Conservation (phyloP, 2,113 vertebrate genomes). For the Greenwoodochromis staneri region DNA sequence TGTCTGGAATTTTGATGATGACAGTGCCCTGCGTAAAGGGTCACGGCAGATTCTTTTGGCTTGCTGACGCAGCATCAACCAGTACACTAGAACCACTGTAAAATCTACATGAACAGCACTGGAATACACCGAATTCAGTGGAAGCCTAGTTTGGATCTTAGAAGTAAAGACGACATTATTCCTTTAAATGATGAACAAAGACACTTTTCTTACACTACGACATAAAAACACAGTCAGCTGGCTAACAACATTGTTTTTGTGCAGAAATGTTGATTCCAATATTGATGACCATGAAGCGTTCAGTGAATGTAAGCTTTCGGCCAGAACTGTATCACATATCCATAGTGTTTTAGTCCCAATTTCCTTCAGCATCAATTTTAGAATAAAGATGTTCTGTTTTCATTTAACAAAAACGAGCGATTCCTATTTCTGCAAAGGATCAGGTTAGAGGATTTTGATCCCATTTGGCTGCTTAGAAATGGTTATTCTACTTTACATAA, state of each 20-base stretch:
- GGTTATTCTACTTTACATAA: not conserved
- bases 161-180: fast-evolving
- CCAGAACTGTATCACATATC: not conserved
- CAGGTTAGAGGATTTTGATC: not conserved
- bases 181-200: not conserved
- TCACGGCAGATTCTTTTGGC: not conserved
- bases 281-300: not conserved
- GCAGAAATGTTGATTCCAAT: not conserved
- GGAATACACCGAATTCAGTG: not conserved
- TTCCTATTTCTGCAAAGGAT: not conserved
- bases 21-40: not conserved
- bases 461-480: not conserved
- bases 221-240: not conserved
- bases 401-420: not conserved
- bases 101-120: not conserved
- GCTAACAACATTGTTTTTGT: not conserved
- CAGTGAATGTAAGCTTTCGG: fast-evolving
- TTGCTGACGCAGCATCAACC: not conserved
- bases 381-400: not conserved
- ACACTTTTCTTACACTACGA: not conserved
- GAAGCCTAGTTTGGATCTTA: not conserved
- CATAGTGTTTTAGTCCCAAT: not conserved
- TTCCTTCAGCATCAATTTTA: not conserved
- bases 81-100: not conserved
- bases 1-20: slow-evolving; percentile 28